These are phyloP conservation scores for Keiferia lycopersicella DNA, from an alignment of 2,888 invertebrate genomes.

Conservation along the genomic window DNA sequence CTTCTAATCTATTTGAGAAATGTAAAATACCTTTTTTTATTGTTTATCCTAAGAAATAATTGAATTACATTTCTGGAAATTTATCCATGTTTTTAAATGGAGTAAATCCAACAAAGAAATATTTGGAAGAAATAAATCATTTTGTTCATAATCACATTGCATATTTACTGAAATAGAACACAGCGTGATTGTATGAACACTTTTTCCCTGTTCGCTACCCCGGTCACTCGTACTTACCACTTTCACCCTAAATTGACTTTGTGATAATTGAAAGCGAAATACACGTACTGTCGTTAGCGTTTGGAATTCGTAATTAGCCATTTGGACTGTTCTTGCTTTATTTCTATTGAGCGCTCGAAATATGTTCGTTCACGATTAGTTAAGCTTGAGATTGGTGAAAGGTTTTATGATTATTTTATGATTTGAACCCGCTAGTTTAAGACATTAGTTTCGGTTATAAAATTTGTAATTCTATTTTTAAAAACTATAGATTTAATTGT, in stretches of 20 bases:
- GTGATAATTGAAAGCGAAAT: conserved; percentile 58
- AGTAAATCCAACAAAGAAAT: too few relatives aligned
- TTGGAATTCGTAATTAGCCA: conserved; percentile 22
- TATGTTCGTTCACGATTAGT: conserved; percentile 6
- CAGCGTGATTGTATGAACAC: too few relatives aligned
- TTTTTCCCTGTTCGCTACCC: conserved; percentile 7
- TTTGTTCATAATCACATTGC: too few relatives aligned
- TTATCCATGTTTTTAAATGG: too few relatives aligned
- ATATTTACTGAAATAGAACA: too few relatives aligned
- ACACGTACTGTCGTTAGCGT: conserved; percentile 43
- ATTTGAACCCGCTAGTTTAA: not conserved
- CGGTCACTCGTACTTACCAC: conserved; percentile 63
- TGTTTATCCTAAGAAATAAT: too few relatives aligned
- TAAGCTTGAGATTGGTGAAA: not conserved
- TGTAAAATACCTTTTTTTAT: too few relatives aligned
- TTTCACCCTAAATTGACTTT: conserved; percentile 73
- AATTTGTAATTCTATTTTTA: too few relatives aligned
- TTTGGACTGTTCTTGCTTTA: not conserved
- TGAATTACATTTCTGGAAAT: too few relatives aligned
- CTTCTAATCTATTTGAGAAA: too few relatives aligned
- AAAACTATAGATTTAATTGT: too few relatives aligned
- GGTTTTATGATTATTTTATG: not conserved
- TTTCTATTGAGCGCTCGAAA: not conserved
- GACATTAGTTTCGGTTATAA: not conserved
- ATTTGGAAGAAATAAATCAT: too few relatives aligned